Conservation (phyloP, 1,140 invertebrate species). For the Ganaspis sp. region DNA sequence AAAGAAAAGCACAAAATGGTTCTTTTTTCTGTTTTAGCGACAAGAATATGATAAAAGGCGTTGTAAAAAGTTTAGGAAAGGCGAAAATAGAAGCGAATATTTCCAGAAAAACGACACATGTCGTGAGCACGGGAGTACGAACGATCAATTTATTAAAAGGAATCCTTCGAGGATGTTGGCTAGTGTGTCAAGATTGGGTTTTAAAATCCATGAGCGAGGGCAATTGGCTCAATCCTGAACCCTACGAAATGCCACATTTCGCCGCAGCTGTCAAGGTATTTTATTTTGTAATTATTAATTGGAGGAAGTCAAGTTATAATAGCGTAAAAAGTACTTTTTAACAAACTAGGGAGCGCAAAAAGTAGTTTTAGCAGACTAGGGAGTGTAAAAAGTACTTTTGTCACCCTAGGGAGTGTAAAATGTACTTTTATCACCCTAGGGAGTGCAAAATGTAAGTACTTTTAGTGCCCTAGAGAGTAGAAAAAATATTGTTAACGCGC, state of each 20-base stretch:
- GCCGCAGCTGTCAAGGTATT: constrained; percentile 69
- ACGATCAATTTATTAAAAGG: constrained; percentile 74
- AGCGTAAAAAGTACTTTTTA: too few species aligned
- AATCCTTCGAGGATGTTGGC: constrained; percentile 75
- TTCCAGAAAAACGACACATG: constrained; percentile 70
- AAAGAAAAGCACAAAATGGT: too few species aligned
- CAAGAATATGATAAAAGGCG: constrained; percentile 63
- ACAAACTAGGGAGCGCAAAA: too few species aligned
- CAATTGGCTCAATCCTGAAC: constrained; percentile 65
- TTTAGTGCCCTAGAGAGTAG: too few species aligned
- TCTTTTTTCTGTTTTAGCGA: constrained; percentile 59
- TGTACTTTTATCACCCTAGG: too few species aligned
- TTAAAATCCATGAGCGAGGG: constrained; percentile 65
- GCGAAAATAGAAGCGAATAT: constrained; percentile 65
- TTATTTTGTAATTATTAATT: constrained; percentile 18
- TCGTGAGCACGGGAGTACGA: constrained; percentile 71
- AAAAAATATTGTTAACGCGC: too few species aligned
- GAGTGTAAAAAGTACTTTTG: too few species aligned
- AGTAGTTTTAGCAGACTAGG: too few species aligned
- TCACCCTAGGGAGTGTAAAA: too few species aligned
- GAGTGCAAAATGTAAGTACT: too few species aligned
- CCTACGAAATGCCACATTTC: constrained; percentile 71
- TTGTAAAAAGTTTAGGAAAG: constrained; percentile 61
- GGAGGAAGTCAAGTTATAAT: not conserved
- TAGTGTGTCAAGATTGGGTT: constrained; percentile 72